Conservation (phyloP, 2,888 invertebrate genomes). For the Scotopteryx bipunctaria region DNA sequence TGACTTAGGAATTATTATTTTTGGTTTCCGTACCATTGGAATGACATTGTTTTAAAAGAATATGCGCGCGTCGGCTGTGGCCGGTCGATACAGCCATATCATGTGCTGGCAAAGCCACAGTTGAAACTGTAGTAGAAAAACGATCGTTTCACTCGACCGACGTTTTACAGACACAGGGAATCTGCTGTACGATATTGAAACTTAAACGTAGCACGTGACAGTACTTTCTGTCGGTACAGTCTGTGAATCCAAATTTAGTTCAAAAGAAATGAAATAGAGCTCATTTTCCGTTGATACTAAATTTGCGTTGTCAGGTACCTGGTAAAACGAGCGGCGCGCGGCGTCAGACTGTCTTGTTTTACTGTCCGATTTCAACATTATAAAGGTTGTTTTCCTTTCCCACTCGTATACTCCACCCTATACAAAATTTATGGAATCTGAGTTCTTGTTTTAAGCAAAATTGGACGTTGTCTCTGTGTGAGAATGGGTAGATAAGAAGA, state of each 20-base stretch:
- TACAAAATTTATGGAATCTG: slow-evolving; percentile 43
- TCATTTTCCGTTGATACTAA: neutral
- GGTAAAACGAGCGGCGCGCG: slow-evolving; percentile 64
- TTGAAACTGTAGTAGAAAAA: neutral
- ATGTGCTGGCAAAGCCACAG: slow-evolving; percentile 49
- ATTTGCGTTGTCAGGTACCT: neutral
- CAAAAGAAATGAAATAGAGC: neutral
- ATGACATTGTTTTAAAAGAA: slow-evolving; percentile 53
- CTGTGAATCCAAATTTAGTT: neutral
- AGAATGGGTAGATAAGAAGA: slow-evolving; percentile 33
- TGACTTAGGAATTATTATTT: slow-evolving; percentile 21
- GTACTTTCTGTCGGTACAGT: neutral
- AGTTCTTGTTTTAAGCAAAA: slow-evolving; percentile 39
- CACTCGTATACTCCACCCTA: slow-evolving; percentile 30
- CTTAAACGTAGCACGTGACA: neutral
- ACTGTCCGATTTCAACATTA: slow-evolving; percentile 58
- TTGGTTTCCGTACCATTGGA: slow-evolving; percentile 24
- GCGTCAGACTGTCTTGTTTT: slow-evolving; percentile 79
- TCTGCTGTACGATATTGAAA: slow-evolving; percentile 2
- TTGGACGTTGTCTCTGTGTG: slow-evolving; percentile 38
- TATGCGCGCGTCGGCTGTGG: slow-evolving; percentile 72
- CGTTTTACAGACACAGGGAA: neutral
- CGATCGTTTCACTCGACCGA: slow-evolving; percentile 6
- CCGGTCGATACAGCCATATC: slow-evolving; percentile 77
- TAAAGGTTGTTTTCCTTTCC: slow-evolving; percentile 53